Evolutionary conservation across 2,888 invertebrate species (phyloP).

Genomic region (Gisinianus flammeolus): DNA sequence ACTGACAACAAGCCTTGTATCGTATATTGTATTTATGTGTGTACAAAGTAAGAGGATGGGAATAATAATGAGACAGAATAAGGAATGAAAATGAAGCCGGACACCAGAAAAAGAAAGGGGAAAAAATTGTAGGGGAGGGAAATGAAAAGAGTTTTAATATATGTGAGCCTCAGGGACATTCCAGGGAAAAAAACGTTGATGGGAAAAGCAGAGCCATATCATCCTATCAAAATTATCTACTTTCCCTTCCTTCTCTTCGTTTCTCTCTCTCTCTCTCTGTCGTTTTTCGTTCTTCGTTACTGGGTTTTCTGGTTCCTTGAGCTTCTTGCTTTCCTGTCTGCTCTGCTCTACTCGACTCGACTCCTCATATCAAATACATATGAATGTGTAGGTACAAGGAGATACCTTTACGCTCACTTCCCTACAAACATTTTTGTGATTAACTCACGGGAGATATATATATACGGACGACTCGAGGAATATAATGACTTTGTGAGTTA

Average conservation of each 20-base stretch:
- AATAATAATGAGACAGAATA: too few relatives aligned
- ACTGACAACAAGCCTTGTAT: too few relatives aligned
- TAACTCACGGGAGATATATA: constrained; percentile 3
- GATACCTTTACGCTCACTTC: too few relatives aligned
- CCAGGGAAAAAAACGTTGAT: constrained; percentile 34
- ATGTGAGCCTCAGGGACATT: constrained; percentile 37
- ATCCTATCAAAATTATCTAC: constrained; percentile 39
- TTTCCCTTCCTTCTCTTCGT: constrained; percentile 9
- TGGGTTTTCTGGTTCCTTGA: too few relatives aligned
- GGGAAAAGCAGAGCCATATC: constrained; percentile 38
- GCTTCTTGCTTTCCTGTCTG: too few relatives aligned
- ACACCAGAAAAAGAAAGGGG: neutral
- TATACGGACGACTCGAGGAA: too few relatives aligned
- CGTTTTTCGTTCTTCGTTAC: too few relatives aligned
- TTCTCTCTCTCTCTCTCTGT: neutral
- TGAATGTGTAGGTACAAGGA: too few relatives aligned
- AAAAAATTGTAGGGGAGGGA: neutral
- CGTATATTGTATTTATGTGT: too few relatives aligned
- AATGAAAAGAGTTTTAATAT: constrained; percentile 32
- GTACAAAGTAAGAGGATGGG: too few relatives aligned
- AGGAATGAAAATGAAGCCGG: constrained; percentile 8
- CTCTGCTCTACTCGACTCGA: too few relatives aligned
- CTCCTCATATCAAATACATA: too few relatives aligned
- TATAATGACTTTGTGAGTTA: neutral
- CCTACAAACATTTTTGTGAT: constrained; percentile 5